These are phyloP conservation scores for Petrocephalus microphthalmus DNA, from an alignment of 2,113 vertebrate species.

Conservation along the genomic window DNA sequence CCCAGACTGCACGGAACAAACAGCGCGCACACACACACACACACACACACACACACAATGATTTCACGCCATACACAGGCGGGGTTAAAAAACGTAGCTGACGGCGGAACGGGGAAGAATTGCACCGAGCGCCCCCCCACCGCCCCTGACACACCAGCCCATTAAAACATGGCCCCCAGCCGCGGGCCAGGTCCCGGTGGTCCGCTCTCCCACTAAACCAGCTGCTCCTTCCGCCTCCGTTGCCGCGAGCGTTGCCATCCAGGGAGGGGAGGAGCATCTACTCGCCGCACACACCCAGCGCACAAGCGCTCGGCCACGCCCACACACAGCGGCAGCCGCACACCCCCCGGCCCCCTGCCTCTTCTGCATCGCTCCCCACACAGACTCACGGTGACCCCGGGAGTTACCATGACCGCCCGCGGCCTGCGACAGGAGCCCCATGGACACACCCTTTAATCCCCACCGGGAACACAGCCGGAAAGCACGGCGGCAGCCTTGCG, in stretches of 20 bases:
- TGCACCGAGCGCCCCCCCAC: slow-evolving; percentile 42
- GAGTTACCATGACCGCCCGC: background rate
- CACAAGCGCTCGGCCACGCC: background rate
- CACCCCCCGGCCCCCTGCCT: background rate
- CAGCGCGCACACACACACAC: background rate
- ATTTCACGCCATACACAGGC: slow-evolving; percentile 13
- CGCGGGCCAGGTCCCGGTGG: slow-evolving; percentile 39
- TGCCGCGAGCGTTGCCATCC: slow-evolving; percentile 3
- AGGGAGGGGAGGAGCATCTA: background rate
- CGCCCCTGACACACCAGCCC: slow-evolving; percentile 39
- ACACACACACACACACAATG: background rate
- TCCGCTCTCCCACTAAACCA: slow-evolving; percentile 48
- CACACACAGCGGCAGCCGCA: background rate
- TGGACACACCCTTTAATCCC: background rate
- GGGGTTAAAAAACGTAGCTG: slow-evolving; percentile 35
- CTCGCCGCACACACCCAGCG: background rate
- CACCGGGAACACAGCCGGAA: background rate
- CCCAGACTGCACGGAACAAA: background rate
- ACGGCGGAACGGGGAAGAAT: slow-evolving; percentile 33
- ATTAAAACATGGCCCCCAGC: slow-evolving; percentile 50
- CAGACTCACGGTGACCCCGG: background rate
- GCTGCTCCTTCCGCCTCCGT: slow-evolving; percentile 45
- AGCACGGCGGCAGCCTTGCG: background rate
- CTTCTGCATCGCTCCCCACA: background rate
- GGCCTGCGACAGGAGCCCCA: background rate